A percentile compares a stretch with the other conserved stretches of the same genome.
Evolutionary conservation across 1,140 invertebrate species (phyloP).

Genomic region (Ruditapes philippinarum): DNA sequence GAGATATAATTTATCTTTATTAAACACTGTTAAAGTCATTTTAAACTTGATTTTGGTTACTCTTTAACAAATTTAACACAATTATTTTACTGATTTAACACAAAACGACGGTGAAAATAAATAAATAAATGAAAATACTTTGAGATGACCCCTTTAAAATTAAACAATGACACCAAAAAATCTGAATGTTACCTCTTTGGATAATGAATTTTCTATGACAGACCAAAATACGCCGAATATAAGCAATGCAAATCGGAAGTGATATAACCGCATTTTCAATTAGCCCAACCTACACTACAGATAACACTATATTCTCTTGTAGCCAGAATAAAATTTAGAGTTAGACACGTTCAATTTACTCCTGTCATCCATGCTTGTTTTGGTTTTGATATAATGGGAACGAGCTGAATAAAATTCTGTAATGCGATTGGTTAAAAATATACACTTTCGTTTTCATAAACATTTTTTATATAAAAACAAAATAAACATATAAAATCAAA

Average conservation of each 20-base stretch:
- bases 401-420: background rate
- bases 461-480: background rate
- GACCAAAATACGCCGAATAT: conserved; percentile 7
- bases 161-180: background rate
- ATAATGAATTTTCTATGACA: conserved; percentile 24
- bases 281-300: background rate
- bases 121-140: too few species aligned
- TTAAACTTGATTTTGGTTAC: too few species aligned
- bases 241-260: conserved; percentile 19
- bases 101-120: too few species aligned
- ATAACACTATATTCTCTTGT: background rate
- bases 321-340: background rate
- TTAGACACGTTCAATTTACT: background rate
- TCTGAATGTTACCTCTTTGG: conserved; percentile 19
- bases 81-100: too few species aligned
- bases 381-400: conserved; percentile 33
- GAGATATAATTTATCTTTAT: too few species aligned
- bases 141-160: background rate
- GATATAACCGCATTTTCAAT: conserved; percentile 7
- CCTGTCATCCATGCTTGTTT: conserved; percentile 59
- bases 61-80: too few species aligned
- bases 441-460: conserved; percentile 24
- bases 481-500: background rate
- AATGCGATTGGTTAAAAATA: conserved; percentile 27
- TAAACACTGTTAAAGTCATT: too few species aligned